Evolutionary conservation across 2,888 invertebrate species (phyloP).

Genomic region (Agonum fuliginosum): DNA sequence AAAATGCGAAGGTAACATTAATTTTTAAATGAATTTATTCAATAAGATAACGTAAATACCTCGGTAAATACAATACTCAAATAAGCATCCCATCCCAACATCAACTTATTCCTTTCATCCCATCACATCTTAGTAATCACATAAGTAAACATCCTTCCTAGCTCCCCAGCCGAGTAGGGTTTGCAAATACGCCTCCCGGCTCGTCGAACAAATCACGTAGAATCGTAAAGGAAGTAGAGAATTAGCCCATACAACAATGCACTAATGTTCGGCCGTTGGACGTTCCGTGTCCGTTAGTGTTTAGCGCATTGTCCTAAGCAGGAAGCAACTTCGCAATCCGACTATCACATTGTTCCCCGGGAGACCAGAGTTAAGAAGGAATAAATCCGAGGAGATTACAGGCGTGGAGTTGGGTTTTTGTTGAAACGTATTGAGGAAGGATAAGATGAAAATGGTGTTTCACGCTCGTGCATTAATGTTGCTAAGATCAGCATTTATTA

Average conservation of each 20-base stretch:
- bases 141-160: background rate
- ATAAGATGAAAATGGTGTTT: too few species aligned
- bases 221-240: conserved; percentile 27
- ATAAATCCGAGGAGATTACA: background rate
- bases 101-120: too few species aligned
- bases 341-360: background rate
- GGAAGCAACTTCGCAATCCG: conserved; percentile 48
- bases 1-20: too few species aligned
- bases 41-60: background rate
- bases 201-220: background rate
- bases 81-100: background rate
- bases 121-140: too few species aligned
- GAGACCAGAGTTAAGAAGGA: background rate
- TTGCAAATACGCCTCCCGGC: background rate
- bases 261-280: conserved; percentile 33
- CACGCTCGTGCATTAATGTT: too few species aligned
- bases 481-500: too few species aligned
- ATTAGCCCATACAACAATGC: conserved; percentile 35
- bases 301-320: conserved; percentile 52
- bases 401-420: too few species aligned
- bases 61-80: background rate
- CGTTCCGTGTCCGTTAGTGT: too few species aligned
- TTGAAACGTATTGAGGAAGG: too few species aligned
- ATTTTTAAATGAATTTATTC: background rate
- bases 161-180: background rate